Conservation (phyloP, 2,888 invertebrate genomes). For the Stratiomys singularior region DNA sequence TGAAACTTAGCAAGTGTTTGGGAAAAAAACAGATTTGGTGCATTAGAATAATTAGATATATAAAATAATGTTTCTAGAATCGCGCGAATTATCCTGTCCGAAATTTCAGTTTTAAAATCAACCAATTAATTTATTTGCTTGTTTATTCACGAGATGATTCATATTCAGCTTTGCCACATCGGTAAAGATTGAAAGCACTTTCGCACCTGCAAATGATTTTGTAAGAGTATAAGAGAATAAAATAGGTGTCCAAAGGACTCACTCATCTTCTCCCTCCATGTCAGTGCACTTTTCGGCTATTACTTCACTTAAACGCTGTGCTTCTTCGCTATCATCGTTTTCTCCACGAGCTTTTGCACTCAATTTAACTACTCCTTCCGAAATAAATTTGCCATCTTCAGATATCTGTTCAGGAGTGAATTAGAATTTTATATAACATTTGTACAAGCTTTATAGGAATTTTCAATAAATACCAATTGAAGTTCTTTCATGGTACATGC, state of each 20-base stretch:
- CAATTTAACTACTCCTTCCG: neutral
- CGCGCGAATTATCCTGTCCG: too few species aligned
- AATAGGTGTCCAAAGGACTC: neutral
- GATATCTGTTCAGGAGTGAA: neutral
- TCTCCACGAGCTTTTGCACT: neutral
- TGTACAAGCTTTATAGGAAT: neutral
- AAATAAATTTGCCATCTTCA: conserved; percentile 1
- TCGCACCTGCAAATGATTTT: neutral
- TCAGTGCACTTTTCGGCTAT: conserved; percentile 1
- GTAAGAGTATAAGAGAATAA: neutral
- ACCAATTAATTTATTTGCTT: too few species aligned
- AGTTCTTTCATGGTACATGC: conserved; percentile 16
- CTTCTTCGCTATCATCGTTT: neutral
- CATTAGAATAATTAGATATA: too few species aligned
- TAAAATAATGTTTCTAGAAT: too few species aligned
- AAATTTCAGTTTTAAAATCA: too few species aligned
- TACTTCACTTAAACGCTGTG: neutral
- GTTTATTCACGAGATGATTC: neutral
- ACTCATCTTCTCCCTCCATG: conserved; percentile 14
- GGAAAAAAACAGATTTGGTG: too few species aligned
- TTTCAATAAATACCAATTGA: neutral
- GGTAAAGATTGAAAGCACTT: neutral
- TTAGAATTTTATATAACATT: neutral
- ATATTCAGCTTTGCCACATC: neutral
- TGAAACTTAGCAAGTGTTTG: too few species aligned